Evolutionary conservation across 2,888 invertebrate genomes (phyloP).

Genomic region (Erebia epiphron): DNA sequence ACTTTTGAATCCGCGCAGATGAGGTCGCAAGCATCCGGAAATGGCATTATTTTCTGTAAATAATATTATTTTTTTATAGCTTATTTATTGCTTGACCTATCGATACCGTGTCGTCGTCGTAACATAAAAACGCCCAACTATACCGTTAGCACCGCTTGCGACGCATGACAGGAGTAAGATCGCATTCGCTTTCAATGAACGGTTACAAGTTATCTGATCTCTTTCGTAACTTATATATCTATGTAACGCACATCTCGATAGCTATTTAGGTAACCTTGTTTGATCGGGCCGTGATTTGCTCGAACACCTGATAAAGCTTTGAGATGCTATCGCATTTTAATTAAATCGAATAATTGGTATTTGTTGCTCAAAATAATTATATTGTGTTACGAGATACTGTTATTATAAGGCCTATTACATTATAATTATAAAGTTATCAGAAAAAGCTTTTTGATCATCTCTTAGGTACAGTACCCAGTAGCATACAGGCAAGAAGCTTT

Average conservation of each 20-base stretch:
- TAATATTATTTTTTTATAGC: not conserved
- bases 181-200: constrained; percentile 59
- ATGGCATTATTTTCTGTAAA: too few species aligned
- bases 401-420: constrained; percentile 14
- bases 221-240: constrained; percentile 66
- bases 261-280: constrained; percentile 62
- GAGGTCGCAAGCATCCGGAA: too few species aligned
- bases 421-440: constrained; percentile 1
- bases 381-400: constrained; percentile 19
- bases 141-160: constrained; percentile 34
- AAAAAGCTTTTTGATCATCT: not conserved
- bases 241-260: constrained; percentile 57
- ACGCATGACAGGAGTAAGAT: constrained; percentile 57
- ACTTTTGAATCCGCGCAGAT: too few species aligned
- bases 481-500: too few species aligned
- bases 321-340: constrained; percentile 34
- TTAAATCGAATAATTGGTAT: constrained; percentile 33
- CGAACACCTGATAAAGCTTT: constrained; percentile 42
- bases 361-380: constrained; percentile 29
- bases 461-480: not conserved
- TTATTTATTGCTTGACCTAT: not conserved
- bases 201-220: constrained; percentile 72
- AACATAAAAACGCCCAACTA: constrained; percentile 14
- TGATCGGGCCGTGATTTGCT: constrained; percentile 54
- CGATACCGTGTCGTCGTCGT: not conserved